These are phyloP conservation scores for Crocuta crocuta DNA, from an alignment of 2,113 vertebrate species.

Conservation along the genomic window DNA sequence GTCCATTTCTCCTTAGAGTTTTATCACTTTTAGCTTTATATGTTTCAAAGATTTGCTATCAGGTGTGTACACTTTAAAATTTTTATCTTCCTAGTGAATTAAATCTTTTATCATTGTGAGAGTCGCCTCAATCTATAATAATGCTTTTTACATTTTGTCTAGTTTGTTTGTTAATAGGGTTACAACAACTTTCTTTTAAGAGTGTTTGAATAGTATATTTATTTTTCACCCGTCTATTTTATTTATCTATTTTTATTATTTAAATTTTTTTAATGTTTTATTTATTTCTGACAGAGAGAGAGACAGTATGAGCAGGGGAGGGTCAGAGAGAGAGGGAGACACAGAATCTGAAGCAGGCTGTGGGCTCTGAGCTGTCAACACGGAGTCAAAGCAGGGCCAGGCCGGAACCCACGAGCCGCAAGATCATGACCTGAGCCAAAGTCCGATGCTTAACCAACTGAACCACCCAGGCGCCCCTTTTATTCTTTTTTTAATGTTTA, in stretches of 20 bases:
- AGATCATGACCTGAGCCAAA: too few species aligned
- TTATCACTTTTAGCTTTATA: not conserved
- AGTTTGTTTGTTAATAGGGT: not conserved
- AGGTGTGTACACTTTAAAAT: not conserved
- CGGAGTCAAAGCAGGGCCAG: too few species aligned
- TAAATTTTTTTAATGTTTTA: too few species aligned
- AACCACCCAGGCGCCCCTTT: not conserved
- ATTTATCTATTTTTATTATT: too few species aligned
- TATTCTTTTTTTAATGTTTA: too few species aligned
- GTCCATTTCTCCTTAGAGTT: not conserved
- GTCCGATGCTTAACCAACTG: too few species aligned
- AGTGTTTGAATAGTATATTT: not conserved
- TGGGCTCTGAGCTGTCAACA: too few species aligned
- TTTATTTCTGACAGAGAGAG: too few species aligned
- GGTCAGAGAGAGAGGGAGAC: too few species aligned
- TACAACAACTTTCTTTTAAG: not conserved
- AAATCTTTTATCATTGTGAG: conserved; percentile 25
- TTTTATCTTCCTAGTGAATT: conserved; percentile 1
- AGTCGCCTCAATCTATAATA: not conserved
- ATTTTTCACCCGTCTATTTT: not conserved
- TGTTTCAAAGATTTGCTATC: not conserved
- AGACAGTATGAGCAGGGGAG: too few species aligned
- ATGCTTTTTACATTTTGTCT: not conserved
- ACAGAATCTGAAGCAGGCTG: too few species aligned
- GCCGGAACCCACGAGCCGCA: too few species aligned